phyloP scores from a whole-genome alignment of 2,888 invertebrate species.

The Punctoribates punctum region DNA sequence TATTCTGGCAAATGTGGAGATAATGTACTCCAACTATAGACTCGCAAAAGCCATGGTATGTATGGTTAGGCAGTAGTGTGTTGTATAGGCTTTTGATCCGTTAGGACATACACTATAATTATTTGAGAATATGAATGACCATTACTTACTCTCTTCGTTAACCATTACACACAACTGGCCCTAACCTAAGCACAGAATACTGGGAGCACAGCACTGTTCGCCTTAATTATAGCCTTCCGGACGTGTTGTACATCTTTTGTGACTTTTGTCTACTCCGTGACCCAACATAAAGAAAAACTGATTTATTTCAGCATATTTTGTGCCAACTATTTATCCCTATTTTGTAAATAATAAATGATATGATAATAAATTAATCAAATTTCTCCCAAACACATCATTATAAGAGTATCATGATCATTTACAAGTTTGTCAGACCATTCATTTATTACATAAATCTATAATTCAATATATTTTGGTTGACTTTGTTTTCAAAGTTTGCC shows the following conservation, averaged over 20 bases:
- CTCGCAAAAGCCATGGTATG: not conserved
- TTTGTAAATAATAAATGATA: constrained; percentile 32
- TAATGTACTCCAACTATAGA: constrained; percentile 3
- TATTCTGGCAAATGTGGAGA: not conserved
- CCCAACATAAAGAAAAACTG: constrained; percentile 11
- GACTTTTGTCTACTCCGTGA: constrained; percentile 25
- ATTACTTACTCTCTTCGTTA: constrained; percentile 1
- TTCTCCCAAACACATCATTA: not conserved
- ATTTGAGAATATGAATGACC: constrained; percentile 30
- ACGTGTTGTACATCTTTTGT: constrained; percentile 37
- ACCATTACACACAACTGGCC: constrained; percentile 10
- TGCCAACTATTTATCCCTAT: constrained; percentile 22
- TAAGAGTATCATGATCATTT: not conserved
- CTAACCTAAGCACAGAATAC: constrained; percentile 6
- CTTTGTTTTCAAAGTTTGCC: not conserved
- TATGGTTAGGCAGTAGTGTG: not conserved
- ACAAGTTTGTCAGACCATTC: not conserved
- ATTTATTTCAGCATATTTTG: constrained; percentile 26
- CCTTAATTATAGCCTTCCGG: constrained; percentile 26
- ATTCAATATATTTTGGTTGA: not conserved
- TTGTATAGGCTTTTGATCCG: constrained; percentile 11
- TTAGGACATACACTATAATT: constrained; percentile 20
- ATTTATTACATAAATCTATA: not conserved
- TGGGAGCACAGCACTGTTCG: not conserved
- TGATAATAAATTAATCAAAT: constrained; percentile 32